Conservation (phyloP, 1,140 invertebrate species). For the Eriosoma lanigerum region DNA sequence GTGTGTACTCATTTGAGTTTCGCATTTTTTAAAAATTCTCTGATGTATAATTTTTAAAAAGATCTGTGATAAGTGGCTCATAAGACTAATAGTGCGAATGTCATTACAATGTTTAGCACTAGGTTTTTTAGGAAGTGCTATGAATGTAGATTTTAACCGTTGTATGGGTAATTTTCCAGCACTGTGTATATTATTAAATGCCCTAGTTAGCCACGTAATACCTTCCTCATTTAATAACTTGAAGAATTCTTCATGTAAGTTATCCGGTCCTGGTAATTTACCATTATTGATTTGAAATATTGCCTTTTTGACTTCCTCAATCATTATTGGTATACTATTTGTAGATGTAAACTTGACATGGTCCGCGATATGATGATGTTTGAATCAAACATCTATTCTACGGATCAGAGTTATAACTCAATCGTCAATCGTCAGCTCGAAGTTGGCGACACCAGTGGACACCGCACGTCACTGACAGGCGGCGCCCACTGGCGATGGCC, state of each 20-base stretch:
- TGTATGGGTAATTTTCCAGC: background rate
- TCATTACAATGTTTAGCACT: conserved; percentile 14
- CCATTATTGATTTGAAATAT: background rate
- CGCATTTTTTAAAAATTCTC: background rate
- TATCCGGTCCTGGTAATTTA: background rate
- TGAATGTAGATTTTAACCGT: conserved; percentile 18
- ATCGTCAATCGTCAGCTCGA: too few relatives aligned
- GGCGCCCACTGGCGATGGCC: too few relatives aligned
- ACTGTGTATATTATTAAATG: background rate
- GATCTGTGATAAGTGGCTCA: background rate
- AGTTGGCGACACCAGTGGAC: too few relatives aligned
- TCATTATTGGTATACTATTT: conserved; percentile 2
- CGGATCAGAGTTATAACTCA: too few relatives aligned
- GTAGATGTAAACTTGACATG: too few relatives aligned
- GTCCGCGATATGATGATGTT: too few relatives aligned
- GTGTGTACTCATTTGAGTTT: background rate
- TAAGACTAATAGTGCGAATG: conserved; percentile 23
- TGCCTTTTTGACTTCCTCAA: background rate
- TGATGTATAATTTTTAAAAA: conserved; percentile 29
- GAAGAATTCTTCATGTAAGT: conserved; percentile 46
- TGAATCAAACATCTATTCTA: too few relatives aligned
- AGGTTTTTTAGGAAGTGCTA: background rate
- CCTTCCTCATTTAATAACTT: conserved; percentile 51
- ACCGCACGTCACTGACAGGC: too few relatives aligned
- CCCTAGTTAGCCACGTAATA: background rate